These are phyloP conservation scores for Cephus pulcher DNA, from an alignment of 2,888 invertebrate species.

Conservation along the genomic window DNA sequence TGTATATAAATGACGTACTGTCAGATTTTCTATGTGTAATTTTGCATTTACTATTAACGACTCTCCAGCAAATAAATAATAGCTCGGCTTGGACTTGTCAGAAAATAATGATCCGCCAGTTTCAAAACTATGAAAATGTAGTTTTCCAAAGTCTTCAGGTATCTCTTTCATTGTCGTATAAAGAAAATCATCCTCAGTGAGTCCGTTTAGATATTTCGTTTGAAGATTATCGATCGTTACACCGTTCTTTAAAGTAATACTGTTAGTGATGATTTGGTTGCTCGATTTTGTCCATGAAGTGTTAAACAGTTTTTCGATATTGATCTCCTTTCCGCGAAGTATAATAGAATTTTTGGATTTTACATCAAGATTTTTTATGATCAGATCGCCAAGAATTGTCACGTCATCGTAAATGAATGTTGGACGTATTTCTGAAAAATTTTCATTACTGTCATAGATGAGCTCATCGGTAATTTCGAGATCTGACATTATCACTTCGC, in stretches of 20 bases:
- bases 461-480: conserved; percentile 46
- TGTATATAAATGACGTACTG: conserved; percentile 33
- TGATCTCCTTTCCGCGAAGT: conserved; percentile 12
- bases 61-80: conserved; percentile 10
- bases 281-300: conserved; percentile 52
- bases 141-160: conserved; percentile 22
- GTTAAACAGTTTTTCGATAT: conserved; percentile 30
- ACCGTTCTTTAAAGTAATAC: conserved; percentile 38
- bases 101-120: conserved; percentile 33
- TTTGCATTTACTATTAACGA: conserved; percentile 25
- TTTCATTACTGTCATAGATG: conserved; percentile 25
- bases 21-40: conserved; percentile 34
- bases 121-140: conserved; percentile 42
- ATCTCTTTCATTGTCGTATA: conserved; percentile 41
- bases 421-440: conserved; percentile 22
- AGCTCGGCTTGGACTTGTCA: conserved; percentile 18
- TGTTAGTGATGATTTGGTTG: conserved; percentile 39
- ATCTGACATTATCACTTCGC: conserved; percentile 39
- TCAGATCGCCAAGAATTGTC: conserved; percentile 43
- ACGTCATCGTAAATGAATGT: conserved; percentile 49
- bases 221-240: conserved; percentile 44
- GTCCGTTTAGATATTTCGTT: conserved; percentile 43
- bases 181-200: conserved; percentile 43
- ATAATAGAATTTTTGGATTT: conserved; percentile 7
- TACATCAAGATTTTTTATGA: conserved; percentile 33